Evolutionary conservation across 2,888 invertebrate species (phyloP).

Genomic region (Pristionchus arcanus): DNA sequence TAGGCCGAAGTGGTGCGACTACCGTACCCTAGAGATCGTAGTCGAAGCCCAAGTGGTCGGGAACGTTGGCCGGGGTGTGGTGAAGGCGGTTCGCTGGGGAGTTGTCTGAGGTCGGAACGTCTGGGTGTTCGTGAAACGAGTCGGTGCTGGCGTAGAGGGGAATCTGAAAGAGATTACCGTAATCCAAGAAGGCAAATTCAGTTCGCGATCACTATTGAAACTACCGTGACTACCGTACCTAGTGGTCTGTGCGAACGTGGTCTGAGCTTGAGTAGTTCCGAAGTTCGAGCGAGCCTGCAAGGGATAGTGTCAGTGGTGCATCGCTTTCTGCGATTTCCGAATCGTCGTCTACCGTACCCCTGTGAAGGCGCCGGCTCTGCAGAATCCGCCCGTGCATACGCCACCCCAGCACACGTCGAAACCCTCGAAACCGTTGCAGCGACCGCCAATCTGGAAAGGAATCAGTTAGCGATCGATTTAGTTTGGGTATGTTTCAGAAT

Average conservation of each 20-base stretch:
- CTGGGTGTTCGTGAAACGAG: conserved; percentile 15
- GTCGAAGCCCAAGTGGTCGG: background rate
- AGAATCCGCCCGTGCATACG: conserved; percentile 72
- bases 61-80: conserved; percentile 26
- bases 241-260: background rate
- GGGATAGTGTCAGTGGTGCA: background rate
- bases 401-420: conserved; percentile 75
- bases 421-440: conserved; percentile 76
- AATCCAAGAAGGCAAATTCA: background rate
- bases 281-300: conserved; percentile 26
- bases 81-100: background rate
- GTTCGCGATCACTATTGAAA: background rate
- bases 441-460: conserved; percentile 64
- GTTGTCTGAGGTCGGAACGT: background rate
- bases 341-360: conserved; percentile 48
- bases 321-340: background rate
- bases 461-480: background rate
- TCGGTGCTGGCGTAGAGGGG: background rate
- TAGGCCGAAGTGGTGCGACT: background rate
- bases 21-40: conserved; percentile 18
- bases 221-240: background rate
- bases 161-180: conserved; percentile 15
- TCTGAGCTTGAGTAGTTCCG: conserved; percentile 32
- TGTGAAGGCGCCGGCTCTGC: conserved; percentile 68
- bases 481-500: too few species aligned